Evolutionary conservation across 2,888 invertebrate genomes (phyloP), one percentile per base, ranked within the genome.

Genomic region (Sepiola atlantica): DNA sequence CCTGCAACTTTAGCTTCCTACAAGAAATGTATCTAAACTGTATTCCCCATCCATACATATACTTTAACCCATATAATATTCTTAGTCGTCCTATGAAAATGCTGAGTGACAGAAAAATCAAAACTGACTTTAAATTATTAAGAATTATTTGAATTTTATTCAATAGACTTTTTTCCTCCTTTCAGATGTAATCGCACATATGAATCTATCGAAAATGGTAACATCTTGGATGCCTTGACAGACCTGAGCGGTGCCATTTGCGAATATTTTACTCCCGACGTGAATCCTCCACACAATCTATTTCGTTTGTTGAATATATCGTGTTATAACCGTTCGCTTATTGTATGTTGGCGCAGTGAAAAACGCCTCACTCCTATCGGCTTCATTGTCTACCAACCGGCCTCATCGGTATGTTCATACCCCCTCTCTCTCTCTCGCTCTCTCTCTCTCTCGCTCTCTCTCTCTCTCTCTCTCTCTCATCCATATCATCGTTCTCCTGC

Each of bases 161-260:
- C 45, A 45, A 45, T 4, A 45, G 4, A 45, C 45, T 45, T 45
- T 4, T 45, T 45, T 45, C 45, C 45, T 45, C 45, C n/a, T 95
- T 95, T 32, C 95, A 97, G 97, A 94, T 96, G 96, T 93, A 96
- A 96, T 95, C 96, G 96, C 94, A 96, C 97, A 0, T 97, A 97
- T 95, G 97, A 97, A 94, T 96, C 96, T 14, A 97, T 96, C 35
- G 97, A 97, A 94, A 95, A 95, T 54, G 97, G 97, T 0, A 95
- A 96, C 57, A 95, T 96, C 0, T 94, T 97, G 94, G 96, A 97
- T 94, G 97, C 97, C 6, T 94, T 97, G 54, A 96, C 96, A 0
- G 97, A 97, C 94, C 95, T 97, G 28, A 97, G 96, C 6, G 97
- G 97, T 21, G 96, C 95, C 57, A 95, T 97, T 16, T 97, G 97